Base-by-base conservation (phyloP, 2,797 vertebrate species). In the Halcyon leucocephala region DNA sequence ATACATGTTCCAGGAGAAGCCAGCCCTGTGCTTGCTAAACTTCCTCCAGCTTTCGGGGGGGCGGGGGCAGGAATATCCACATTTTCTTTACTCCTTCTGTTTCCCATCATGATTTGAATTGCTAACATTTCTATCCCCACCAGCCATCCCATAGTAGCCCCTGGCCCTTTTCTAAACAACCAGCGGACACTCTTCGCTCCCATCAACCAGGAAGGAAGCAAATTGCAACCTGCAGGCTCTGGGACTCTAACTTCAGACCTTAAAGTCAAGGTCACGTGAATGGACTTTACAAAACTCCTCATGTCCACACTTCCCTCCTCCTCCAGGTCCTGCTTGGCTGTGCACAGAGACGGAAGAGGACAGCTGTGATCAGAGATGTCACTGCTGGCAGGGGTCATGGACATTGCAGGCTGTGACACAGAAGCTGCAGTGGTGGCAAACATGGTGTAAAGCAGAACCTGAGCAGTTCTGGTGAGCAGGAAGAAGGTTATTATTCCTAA, bases 101-200 rank as follows among this genome's bases (percentile, higher is more conserved):
- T 97, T 95, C 89, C 91, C 93, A 94, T 91, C 89, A 95, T 7
- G 69, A 85, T 92, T 94, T 92, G 94, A 86, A 96, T 57, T 86
- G 86, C 82, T 93, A 95, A 81, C 69, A 81, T 83, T 89, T 92
- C 72, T 86, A 87, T 90, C 52, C 79, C 86, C 61, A 42, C 48
- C 37, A 92, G 83, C 70, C 72, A 62, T 86, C 85, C 54, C 46
- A 7, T 2, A 1, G 84, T 6, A 9, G 69, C 54, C 89, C 29
- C 71, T 60, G 74, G 57, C 81, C 67, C 61, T 88, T 52, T 95
- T 80, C 49, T 90, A 46, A 52, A 90, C 58, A 58, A 92, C 70
- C 76, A 78, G 66, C 48, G 21, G 61, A 89, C 31, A 52, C 60
- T 54, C 82, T 42, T 7, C 9, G 48, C 67, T 91, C 67, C 64